Base-by-base conservation (phyloP, 2,888 invertebrate species). In the Dasypogon diadema region DNA sequence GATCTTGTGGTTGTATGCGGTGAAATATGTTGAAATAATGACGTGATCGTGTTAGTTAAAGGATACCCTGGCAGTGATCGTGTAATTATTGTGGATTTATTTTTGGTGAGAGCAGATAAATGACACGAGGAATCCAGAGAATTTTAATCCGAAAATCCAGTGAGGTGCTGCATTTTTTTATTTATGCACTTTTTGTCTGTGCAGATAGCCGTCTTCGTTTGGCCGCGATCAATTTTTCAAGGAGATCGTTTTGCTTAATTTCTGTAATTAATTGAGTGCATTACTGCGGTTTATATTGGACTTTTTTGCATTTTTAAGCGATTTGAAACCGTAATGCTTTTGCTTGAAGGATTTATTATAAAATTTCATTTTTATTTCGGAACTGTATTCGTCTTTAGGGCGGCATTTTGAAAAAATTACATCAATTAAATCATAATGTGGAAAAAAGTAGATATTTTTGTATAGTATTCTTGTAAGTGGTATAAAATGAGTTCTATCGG, bases 121-220 rank as follows among this genome's bases (percentile, higher is more conserved):
- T 51, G 51, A 51, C 51, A 16, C 5, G 6, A 5, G 51, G 4
- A 51, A 51, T 16, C 4, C 12, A 16, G 18, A 12, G 1, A 51
- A 51, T 51, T 51, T 51, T 51, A 21, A 51, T 51, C 51, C 21
- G 42, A 42, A 42, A 42, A 42, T 42, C 42, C 42, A 42, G 42
- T 42, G n/a, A 12, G 42, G 18, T 18, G 12, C 6, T 48, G 12
- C 48, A 48, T 48, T 16, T 48, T 16, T 6, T n/a, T 16, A n/a
- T 16, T 51, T 14, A 16, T 51, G 51, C 51, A 51, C 1, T 51
- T 51, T 51, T 21, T 12, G 1, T 21, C 18, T 1, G 6, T 51
- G 18, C 14, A 21, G 51, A 51, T n/a, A 3, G 16, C 0, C n/a
- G 14, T 51, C n/a, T 16, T 51, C 51, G 51, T 51, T 12, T 16